Conservation (phyloP, 2,113 vertebrate genomes). For the Eretmochelys imbricata region DNA sequence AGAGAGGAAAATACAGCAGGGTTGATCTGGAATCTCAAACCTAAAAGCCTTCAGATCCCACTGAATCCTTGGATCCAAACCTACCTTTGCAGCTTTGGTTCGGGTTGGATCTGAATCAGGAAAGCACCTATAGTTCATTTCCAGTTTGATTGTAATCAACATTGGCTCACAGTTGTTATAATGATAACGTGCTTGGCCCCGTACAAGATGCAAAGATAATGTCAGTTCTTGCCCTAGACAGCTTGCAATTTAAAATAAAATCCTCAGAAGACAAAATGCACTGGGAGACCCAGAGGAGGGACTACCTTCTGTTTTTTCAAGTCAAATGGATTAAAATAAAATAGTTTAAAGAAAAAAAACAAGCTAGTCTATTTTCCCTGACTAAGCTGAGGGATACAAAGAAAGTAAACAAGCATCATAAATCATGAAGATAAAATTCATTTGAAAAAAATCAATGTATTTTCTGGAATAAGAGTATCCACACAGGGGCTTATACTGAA, state of each 20-base stretch:
- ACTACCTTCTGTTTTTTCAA: background rate
- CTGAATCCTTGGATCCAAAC: background rate
- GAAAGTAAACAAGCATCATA: background rate
- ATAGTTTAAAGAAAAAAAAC: constrained; percentile 16
- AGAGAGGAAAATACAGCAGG: background rate
- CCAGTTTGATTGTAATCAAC: background rate
- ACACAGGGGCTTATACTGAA: background rate
- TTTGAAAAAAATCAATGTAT: background rate
- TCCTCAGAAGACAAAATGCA: background rate
- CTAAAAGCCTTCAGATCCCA: background rate
- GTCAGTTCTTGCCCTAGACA: background rate
- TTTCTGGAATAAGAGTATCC: background rate
- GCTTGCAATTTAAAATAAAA: background rate
- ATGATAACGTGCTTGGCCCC: background rate
- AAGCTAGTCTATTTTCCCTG: constrained; percentile 11
- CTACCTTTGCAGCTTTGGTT: background rate
- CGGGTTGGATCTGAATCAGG: background rate
- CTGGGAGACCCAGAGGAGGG: background rate
- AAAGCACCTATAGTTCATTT: background rate
- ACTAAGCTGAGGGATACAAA: background rate
- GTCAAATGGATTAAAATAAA: constrained; percentile 25
- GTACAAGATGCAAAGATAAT: background rate
- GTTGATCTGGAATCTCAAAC: background rate
- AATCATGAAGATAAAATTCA: too few species aligned
- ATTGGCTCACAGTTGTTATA: background rate